Percentiles rank a stretch among this genome's conserved stretches.
Evolutionary conservation across 2,797 vertebrate genomes (phyloP).

Genomic region (Acanthopagrus latus): DNA sequence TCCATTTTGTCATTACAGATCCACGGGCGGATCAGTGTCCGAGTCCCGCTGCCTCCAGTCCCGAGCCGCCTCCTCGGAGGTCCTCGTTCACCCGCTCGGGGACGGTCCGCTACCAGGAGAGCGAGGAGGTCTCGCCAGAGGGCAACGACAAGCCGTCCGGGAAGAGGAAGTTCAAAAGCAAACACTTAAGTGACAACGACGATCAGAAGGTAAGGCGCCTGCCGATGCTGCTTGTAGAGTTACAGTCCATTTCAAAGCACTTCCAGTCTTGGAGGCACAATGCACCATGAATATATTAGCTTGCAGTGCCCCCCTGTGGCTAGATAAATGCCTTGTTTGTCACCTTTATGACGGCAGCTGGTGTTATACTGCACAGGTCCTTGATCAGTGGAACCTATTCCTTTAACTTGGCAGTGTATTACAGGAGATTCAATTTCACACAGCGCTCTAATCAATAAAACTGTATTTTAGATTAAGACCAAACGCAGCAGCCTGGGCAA

Average conservation of each 20-base stretch:
- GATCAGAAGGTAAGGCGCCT: conserved; percentile 84
- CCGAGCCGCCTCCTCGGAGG: conserved; percentile 75
- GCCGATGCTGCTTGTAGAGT: conserved; percentile 44
- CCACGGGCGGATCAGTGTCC: conserved; percentile 68
- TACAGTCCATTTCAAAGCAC: conserved; percentile 17
- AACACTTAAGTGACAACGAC: conserved; percentile 89
- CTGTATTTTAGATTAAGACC: conserved; percentile 85
- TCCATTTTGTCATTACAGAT: conserved; percentile 66
- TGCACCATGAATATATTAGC: conserved; percentile 55
- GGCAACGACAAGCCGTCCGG: conserved; percentile 93
- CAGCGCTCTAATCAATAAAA: conserved; percentile 42
- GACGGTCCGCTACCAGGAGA: conserved; percentile 82
- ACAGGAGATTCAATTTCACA: conserved; percentile 41
- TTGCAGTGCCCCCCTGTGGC: conserved; percentile 85
- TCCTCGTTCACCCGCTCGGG: conserved; percentile 84
- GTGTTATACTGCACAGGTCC: conserved; percentile 31
- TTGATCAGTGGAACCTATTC: conserved; percentile 23
- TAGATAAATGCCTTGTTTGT: conserved; percentile 45
- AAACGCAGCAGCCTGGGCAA: conserved; percentile 86
- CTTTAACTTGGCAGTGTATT: conserved; percentile 37
- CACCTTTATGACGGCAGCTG: conserved; percentile 36
- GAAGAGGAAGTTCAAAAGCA: conserved; percentile 99
- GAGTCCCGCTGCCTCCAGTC: conserved; percentile 70
- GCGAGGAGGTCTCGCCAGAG: conserved; percentile 84
- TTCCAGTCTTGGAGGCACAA: background rate